phyloP scores from a whole-genome alignment of 2,113 vertebrate species.

The Origma solitaria region DNA sequence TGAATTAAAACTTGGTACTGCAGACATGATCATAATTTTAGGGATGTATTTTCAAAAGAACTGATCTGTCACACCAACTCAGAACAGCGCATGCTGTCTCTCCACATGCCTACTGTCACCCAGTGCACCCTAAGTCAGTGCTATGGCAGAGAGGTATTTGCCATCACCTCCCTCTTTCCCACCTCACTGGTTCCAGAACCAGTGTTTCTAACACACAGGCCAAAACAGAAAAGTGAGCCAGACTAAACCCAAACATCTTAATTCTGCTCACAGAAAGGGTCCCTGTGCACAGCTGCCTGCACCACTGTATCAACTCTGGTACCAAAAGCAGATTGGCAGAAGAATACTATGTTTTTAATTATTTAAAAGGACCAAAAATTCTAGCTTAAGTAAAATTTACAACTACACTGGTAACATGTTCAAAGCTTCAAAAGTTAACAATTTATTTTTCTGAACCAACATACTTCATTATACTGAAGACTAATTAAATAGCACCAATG shows the following conservation, averaged over 20 bases:
- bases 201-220: neutral
- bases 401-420: neutral
- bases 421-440: neutral
- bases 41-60: neutral
- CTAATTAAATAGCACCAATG: neutral
- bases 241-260: neutral
- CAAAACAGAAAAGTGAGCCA: neutral
- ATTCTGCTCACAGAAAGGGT: neutral
- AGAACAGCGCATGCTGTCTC: fast-evolving
- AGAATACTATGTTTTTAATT: neutral
- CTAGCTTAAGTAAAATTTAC: neutral
- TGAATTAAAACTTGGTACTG: neutral
- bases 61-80: neutral
- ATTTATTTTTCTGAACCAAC: neutral
- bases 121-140: fast-evolving
- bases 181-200: neutral
- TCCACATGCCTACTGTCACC: fast-evolving
- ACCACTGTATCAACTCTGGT: neutral
- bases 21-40: fast-evolving
- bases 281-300: neutral
- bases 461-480: neutral
- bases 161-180: neutral
- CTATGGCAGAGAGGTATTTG: neutral
- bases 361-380: neutral
- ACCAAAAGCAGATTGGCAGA: neutral